These are phyloP conservation scores for Pristionchus mayeri DNA, from an alignment of 2,888 invertebrate species.

Conservation along the genomic window DNA sequence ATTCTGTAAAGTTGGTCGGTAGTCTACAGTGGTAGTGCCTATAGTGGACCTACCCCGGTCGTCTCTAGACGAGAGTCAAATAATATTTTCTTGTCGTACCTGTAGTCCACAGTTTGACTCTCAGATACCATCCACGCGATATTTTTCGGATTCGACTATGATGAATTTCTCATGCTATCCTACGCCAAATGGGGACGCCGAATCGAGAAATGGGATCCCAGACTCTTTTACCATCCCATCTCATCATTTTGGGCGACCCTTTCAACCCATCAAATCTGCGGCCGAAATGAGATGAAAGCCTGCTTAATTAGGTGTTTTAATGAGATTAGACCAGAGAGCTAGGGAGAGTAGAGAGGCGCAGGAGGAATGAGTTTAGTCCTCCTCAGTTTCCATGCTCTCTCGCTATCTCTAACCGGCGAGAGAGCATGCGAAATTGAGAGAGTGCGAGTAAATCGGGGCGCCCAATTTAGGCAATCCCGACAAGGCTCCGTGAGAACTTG, in stretches of 20 bases:
- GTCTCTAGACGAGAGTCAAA: neutral
- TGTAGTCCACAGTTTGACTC: neutral
- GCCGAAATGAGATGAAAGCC: conserved; percentile 20
- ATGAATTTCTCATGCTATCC: conserved; percentile 33
- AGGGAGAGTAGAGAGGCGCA: neutral
- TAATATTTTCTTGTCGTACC: neutral
- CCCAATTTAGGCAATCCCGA: neutral
- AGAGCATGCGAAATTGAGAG: too few species aligned
- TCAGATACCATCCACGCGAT: neutral
- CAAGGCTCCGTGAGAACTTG: too few species aligned
- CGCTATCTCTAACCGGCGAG: too few species aligned
- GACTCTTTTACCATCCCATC: neutral
- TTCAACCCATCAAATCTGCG: conserved; percentile 26
- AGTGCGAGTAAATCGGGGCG: too few species aligned
- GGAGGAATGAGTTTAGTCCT: neutral
- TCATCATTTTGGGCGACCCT: neutral
- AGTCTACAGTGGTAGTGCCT: too few species aligned
- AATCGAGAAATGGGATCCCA: neutral
- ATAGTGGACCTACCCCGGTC: neutral
- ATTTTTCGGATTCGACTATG: neutral
- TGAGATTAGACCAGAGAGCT: neutral
- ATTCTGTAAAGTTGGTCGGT: too few species aligned
- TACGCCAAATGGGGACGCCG: neutral
- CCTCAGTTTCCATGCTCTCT: too few species aligned
- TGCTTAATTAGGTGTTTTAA: conserved; percentile 1